phyloP scores from a whole-genome alignment of 2,113 vertebrate species.

The human region DNA sequence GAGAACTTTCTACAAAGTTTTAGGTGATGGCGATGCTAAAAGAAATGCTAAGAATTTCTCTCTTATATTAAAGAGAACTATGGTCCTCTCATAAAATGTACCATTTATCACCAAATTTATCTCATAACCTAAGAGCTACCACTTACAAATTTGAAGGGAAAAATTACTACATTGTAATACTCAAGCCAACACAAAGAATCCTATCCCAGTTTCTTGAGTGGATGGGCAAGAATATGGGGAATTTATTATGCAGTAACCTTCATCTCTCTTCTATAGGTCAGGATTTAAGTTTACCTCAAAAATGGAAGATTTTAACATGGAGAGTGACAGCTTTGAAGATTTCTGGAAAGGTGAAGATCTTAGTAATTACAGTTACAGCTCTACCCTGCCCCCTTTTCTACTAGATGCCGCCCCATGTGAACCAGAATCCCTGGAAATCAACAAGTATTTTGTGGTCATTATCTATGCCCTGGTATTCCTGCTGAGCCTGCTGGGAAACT shows the following conservation, averaged over 20 bases:
- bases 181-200: not conserved
- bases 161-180: not conserved
- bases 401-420: conserved; percentile 74
- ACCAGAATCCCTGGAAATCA: conserved; percentile 1
- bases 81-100: not conserved
- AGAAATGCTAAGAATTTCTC: not conserved
- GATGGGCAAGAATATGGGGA: not conserved
- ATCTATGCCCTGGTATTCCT: conserved; percentile 86
- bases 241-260: not conserved
- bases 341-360: not conserved
- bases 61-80: not conserved
- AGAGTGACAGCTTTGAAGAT: rapidly evolving
- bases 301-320: not conserved
- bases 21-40: not conserved
- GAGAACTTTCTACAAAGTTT: not conserved
- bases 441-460: conserved; percentile 80
- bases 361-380: conserved; percentile 63
- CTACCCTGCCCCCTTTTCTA: not conserved
- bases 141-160: not conserved
- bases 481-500: conserved; percentile 89
- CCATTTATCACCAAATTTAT: not conserved
- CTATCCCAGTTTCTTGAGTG: not conserved
- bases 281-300: not conserved
- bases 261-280: conserved; percentile 39
- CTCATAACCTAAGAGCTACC: not conserved